Percentiles rank a stretch among this genome's conserved stretches.
Evolutionary conservation across 2,113 vertebrate genomes (phyloP).

Genomic region (Myiozetetes cayanensis): DNA sequence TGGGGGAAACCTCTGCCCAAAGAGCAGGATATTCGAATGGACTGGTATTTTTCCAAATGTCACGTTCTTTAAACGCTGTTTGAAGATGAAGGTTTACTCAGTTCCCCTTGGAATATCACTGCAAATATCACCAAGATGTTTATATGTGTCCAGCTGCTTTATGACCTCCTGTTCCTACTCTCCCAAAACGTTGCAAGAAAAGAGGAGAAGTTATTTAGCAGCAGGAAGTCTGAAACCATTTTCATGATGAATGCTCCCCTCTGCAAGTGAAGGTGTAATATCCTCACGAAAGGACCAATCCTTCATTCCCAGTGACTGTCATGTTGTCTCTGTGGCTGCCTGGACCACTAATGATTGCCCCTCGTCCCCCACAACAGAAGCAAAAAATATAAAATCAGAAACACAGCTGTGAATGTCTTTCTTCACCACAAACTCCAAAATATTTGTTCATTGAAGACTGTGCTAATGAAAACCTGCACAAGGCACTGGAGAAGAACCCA

Average conservation of each 20-base stretch:
- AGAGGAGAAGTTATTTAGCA: not conserved
- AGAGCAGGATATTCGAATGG: not conserved
- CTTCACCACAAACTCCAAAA: not conserved
- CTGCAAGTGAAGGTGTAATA: not conserved
- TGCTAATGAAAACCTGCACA: not conserved
- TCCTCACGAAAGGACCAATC: not conserved
- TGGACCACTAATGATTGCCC: not conserved
- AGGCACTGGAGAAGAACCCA: not conserved
- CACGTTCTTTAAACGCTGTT: slow-evolving; percentile 34
- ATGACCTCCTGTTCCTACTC: not conserved
- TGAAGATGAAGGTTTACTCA: slow-evolving; percentile 31
- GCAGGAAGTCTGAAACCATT: not conserved
- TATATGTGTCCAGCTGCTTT: slow-evolving; percentile 25
- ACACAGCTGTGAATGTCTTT: not conserved
- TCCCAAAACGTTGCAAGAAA: not conserved
- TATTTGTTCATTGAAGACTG: not conserved
- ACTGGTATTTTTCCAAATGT: slow-evolving; percentile 48
- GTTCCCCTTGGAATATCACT: slow-evolving; percentile 20
- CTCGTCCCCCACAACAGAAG: not conserved
- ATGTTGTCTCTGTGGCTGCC: not conserved
- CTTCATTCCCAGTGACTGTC: not conserved
- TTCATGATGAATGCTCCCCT: not conserved
- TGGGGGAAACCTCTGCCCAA: not conserved
- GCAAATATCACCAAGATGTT: slow-evolving; percentile 34
- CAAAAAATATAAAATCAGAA: not conserved